Conservation (phyloP, 2,888 invertebrate genomes). For the Heliconius ethilla region DNA sequence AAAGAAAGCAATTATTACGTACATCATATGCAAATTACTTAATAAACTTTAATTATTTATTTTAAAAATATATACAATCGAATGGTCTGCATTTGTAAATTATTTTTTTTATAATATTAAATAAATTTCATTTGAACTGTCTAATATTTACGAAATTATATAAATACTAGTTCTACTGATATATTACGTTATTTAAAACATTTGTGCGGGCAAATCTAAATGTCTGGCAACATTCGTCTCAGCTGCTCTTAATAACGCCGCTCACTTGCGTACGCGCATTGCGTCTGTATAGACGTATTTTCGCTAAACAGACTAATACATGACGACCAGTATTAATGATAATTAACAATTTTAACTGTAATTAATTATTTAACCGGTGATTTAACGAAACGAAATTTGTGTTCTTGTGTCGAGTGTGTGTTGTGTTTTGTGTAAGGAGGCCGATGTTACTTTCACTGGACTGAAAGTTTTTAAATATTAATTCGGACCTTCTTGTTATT, state of each 20-base stretch:
- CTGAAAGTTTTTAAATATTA: constrained; percentile 78
- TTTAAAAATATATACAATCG: too few relatives aligned
- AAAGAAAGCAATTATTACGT: too few relatives aligned
- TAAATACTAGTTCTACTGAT: not conserved
- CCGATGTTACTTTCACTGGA: constrained; percentile 82
- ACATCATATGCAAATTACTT: too few relatives aligned
- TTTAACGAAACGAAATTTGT: constrained; percentile 52
- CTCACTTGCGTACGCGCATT: constrained; percentile 54
- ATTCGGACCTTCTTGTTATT: constrained; percentile 72
- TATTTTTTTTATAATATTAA: too few relatives aligned
- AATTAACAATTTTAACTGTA: constrained; percentile 36
- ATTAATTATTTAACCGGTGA: constrained; percentile 56
- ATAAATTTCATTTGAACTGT: too few relatives aligned
- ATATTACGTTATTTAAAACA: not conserved
- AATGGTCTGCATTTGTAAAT: too few relatives aligned
- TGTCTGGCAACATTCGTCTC: constrained; percentile 36
- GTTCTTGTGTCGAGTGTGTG: constrained; percentile 59
- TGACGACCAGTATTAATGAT: constrained; percentile 49
- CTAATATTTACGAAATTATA: too few relatives aligned
- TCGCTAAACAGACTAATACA: constrained; percentile 47
- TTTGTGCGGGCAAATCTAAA: constrained; percentile 4
- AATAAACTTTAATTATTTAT: too few relatives aligned
- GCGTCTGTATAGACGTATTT: constrained; percentile 49
- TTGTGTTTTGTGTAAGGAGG: constrained; percentile 55
- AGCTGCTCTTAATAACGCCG: constrained; percentile 46